Percentiles rank a stretch among this genome's conserved stretches.
Conservation (phyloP, 2,797 vertebrate genomes). For the Pangasius krempfi region DNA sequence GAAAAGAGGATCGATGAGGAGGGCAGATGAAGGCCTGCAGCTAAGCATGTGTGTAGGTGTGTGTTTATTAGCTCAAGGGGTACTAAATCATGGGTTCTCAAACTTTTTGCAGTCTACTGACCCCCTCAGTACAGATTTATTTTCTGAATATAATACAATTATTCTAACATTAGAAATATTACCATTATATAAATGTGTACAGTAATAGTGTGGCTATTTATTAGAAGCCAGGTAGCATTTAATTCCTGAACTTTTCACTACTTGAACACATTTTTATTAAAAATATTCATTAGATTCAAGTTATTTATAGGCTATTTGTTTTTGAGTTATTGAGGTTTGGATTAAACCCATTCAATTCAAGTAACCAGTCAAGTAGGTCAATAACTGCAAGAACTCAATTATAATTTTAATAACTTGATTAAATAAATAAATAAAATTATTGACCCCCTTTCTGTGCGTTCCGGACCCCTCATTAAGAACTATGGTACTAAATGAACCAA, state of each 20-base stretch:
- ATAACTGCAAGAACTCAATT: not conserved
- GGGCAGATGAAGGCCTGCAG: not conserved
- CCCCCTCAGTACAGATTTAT: not conserved
- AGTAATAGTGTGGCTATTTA: not conserved
- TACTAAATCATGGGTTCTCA: not conserved
- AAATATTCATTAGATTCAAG: not conserved
- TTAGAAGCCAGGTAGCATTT: not conserved
- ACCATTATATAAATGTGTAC: not conserved
- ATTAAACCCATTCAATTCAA: no score
- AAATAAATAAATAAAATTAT: no score
- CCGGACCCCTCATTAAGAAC: not conserved
- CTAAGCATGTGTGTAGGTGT: not conserved
- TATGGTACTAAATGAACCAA: not conserved
- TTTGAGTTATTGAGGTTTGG: no score
- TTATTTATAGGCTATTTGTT: not conserved
- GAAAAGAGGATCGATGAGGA: slow-evolving; percentile 6
- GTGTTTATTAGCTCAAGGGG: not conserved
- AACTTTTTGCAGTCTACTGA: not conserved
- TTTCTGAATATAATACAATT: not conserved
- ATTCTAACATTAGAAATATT: not conserved
- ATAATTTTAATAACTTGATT: not conserved
- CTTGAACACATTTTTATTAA: not conserved
- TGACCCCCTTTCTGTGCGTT: no score
- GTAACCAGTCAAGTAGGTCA: not conserved
- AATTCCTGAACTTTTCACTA: not conserved